Conservation (phyloP, 2,888 invertebrate species). For the Leptopterna dolabrata region DNA sequence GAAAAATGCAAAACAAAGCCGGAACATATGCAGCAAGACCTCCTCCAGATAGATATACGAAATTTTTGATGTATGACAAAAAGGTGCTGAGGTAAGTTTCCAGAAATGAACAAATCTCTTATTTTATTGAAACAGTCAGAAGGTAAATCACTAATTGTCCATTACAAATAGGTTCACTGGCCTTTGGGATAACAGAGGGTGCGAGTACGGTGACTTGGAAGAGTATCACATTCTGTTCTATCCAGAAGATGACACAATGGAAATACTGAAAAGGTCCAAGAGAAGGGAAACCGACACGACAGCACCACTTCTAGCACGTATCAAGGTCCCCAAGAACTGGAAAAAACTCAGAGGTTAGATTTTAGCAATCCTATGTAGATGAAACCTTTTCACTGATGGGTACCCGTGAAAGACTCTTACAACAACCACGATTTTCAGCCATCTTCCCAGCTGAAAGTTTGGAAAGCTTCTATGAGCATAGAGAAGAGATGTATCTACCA, state of each 20-base stretch:
- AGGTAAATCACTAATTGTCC: background rate
- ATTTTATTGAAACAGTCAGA: background rate
- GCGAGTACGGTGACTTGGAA: slow-evolving; percentile 71
- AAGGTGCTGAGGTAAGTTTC: slow-evolving; percentile 73
- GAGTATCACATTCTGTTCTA: slow-evolving; percentile 80
- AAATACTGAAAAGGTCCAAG: slow-evolving; percentile 49
- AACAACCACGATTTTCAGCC: slow-evolving; percentile 64
- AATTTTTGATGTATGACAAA: slow-evolving; percentile 82
- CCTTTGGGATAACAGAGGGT: slow-evolving; percentile 76
- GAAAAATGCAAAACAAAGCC: background rate
- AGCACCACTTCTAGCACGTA: slow-evolving; percentile 78
- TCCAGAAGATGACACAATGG: slow-evolving; percentile 83
- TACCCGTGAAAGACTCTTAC: background rate
- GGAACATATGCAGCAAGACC: slow-evolving; percentile 67
- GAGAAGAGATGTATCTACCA: slow-evolving; percentile 82
- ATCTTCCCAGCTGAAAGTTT: slow-evolving; percentile 76
- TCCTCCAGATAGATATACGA: slow-evolving; percentile 72
- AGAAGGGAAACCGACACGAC: slow-evolving; percentile 78
- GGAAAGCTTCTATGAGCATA: slow-evolving; percentile 78
- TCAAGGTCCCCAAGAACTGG: slow-evolving; percentile 81
- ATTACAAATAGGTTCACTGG: slow-evolving; percentile 72
- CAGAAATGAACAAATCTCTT: background rate
- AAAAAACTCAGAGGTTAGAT: slow-evolving; percentile 65
- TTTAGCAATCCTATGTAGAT: no score
- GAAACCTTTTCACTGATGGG: background rate